phyloP scores from a whole-genome alignment of 2,888 invertebrate genomes.

The Thereva unica region DNA sequence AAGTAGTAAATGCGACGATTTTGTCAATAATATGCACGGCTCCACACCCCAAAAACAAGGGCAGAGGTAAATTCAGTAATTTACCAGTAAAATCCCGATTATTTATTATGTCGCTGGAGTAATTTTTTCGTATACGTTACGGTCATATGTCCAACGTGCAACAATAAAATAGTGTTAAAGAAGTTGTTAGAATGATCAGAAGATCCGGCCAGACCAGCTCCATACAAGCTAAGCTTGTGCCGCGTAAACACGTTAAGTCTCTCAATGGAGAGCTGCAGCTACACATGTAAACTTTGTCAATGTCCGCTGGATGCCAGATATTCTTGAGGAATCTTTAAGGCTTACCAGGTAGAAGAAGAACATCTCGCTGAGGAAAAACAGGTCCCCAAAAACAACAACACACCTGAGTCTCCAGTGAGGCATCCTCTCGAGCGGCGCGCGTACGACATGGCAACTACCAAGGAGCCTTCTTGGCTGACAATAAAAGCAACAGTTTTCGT shows the following conservation, averaged over 20 bases:
- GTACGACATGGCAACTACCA: not conserved
- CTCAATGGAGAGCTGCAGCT: constrained; percentile 26
- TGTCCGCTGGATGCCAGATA: constrained; percentile 27
- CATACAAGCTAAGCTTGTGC: constrained; percentile 14
- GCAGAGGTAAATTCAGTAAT: constrained; percentile 28
- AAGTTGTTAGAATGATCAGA: constrained; percentile 41
- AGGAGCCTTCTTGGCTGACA: constrained; percentile 3
- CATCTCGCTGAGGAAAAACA: not conserved
- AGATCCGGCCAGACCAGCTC: constrained; percentile 33
- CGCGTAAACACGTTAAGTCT: constrained; percentile 4
- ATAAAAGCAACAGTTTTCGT: constrained; percentile 20
- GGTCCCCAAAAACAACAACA: constrained; percentile 7
- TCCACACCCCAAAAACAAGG: constrained; percentile 23
- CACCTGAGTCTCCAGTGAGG: not conserved
- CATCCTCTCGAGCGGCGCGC: not conserved
- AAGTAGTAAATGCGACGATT: no score
- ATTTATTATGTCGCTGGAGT: constrained; percentile 36
- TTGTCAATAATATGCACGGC: not conserved
- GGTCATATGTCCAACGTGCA: constrained; percentile 39
- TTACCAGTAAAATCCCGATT: constrained; percentile 37
- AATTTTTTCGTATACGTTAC: constrained; percentile 42
- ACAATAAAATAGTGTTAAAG: constrained; percentile 43
- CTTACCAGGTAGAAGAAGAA: not conserved
- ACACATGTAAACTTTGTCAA: constrained; percentile 33
- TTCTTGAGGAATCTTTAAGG: constrained; percentile 19